Percentiles rank a stretch among this genome's conserved stretches.
Conservation (phyloP, 2,888 invertebrate genomes). For the Camptogramma bilineatum region DNA sequence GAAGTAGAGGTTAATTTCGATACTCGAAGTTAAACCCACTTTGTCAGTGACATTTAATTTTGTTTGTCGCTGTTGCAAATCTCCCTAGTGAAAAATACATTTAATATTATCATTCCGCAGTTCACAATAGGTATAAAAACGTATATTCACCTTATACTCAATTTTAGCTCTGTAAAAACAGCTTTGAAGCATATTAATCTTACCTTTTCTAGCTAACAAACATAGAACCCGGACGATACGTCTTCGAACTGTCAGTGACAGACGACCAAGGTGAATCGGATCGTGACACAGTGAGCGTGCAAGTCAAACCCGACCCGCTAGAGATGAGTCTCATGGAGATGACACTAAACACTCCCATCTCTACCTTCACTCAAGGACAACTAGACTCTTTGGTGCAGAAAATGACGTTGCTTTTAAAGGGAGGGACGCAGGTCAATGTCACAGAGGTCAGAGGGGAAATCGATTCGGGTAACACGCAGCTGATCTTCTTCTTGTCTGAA, state of each 20-base stretch:
- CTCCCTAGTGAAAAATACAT: too few relatives aligned
- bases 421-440: constrained; percentile 88
- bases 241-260: constrained; percentile 94
- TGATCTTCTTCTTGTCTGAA: constrained; percentile 89
- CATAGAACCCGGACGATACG: constrained; percentile 93
- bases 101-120: too few relatives aligned
- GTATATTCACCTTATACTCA: too few relatives aligned
- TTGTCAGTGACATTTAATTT: too few relatives aligned
- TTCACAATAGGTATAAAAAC: too few relatives aligned
- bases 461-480: constrained; percentile 86
- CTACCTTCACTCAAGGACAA: constrained; percentile 83
- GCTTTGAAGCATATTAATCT: not conserved
- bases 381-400: constrained; percentile 92
- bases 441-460: constrained; percentile 85
- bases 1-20: too few relatives aligned
- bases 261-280: constrained; percentile 95
- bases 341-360: constrained; percentile 90
- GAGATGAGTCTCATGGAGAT: constrained; percentile 92
- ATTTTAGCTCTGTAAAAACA: too few relatives aligned
- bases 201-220: constrained; percentile 87
- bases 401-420: constrained; percentile 91
- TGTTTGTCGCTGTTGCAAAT: too few relatives aligned
- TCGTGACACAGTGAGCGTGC: constrained; percentile 92
- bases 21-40: too few relatives aligned
- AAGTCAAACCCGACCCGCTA: constrained; percentile 92